Percentiles rank a stretch among this genome's conserved stretches.
phyloP scores from a whole-genome alignment of 2,888 invertebrate genomes.

The Leucozona laternaria region DNA sequence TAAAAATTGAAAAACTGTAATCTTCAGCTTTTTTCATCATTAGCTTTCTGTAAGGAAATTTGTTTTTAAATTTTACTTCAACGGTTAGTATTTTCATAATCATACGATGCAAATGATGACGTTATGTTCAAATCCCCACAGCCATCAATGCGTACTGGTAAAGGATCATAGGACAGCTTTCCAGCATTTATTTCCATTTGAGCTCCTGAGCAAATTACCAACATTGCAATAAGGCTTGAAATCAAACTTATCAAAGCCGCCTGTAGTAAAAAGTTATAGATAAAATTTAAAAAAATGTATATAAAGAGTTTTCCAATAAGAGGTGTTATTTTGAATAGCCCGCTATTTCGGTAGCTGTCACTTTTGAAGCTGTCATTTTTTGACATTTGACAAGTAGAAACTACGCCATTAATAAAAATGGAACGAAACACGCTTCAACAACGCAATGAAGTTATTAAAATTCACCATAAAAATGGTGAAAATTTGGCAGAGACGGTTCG shows the following conservation, averaged over 20 bases:
- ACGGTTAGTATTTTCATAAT: background rate
- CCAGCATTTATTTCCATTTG: constrained; percentile 77
- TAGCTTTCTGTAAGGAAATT: background rate
- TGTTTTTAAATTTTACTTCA: background rate
- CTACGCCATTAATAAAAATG: too few relatives aligned
- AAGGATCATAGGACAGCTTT: constrained; percentile 77
- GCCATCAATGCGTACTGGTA: constrained; percentile 78
- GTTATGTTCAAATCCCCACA: constrained; percentile 78
- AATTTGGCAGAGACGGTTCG: too few relatives aligned
- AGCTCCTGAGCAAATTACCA: constrained; percentile 78
- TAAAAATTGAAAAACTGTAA: constrained; percentile 83
- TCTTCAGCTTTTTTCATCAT: background rate
- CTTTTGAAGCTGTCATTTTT: too few relatives aligned
- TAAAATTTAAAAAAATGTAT: background rate
- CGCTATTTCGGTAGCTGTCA: too few relatives aligned
- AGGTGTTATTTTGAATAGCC: too few relatives aligned
- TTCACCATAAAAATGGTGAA: too few relatives aligned
- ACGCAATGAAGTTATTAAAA: too few relatives aligned
- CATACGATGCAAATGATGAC: constrained; percentile 35
- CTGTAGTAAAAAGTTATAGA: constrained; percentile 57
- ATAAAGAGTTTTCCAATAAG: too few relatives aligned
- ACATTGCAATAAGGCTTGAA: constrained; percentile 78
- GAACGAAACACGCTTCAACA: too few relatives aligned
- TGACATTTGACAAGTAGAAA: too few relatives aligned
- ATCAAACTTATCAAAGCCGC: constrained; percentile 79